Conservation (phyloP, 1,140 invertebrate genomes). For the Tetraneura akinire region DNA sequence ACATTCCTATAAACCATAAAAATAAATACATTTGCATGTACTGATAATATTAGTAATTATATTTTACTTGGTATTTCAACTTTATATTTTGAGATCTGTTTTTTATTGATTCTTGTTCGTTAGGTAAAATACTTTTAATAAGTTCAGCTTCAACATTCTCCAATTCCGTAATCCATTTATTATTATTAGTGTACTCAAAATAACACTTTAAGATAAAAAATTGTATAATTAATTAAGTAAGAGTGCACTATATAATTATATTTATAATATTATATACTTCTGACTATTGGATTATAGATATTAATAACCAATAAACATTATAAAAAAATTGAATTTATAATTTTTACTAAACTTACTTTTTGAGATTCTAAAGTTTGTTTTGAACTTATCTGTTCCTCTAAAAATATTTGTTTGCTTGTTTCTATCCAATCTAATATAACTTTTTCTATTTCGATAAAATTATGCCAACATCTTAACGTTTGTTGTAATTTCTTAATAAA, state of each 20-base stretch:
- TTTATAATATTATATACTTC: too few species aligned
- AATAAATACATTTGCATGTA: conserved; percentile 19
- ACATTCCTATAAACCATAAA: conserved; percentile 63
- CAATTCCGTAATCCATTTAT: conserved; percentile 79
- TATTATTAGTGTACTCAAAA: conserved; percentile 84
- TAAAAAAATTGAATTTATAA: too few species aligned
- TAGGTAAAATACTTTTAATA: conserved; percentile 68
- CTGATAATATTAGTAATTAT: background rate
- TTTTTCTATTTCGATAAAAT: conserved; percentile 76
- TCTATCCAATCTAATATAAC: conserved; percentile 83
- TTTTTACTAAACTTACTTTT: conserved; percentile 58
- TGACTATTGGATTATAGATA: too few species aligned
- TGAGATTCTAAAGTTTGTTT: conserved; percentile 58
- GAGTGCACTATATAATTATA: too few species aligned
- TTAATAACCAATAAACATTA: too few species aligned
- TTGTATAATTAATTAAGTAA: background rate
- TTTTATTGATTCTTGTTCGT: conserved; percentile 70
- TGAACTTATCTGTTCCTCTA: conserved; percentile 67
- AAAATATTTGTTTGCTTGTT: conserved; percentile 77
- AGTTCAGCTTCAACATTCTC: conserved; percentile 78
- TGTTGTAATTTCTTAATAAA: conserved; percentile 62
- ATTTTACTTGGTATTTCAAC: conserved; percentile 69
- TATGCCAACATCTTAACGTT: conserved; percentile 80
- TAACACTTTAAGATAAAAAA: conserved; percentile 64
- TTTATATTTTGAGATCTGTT: conserved; percentile 73